Conservation (phyloP, 2,797 vertebrate genomes). For the Uromys caudimaculatus region DNA sequence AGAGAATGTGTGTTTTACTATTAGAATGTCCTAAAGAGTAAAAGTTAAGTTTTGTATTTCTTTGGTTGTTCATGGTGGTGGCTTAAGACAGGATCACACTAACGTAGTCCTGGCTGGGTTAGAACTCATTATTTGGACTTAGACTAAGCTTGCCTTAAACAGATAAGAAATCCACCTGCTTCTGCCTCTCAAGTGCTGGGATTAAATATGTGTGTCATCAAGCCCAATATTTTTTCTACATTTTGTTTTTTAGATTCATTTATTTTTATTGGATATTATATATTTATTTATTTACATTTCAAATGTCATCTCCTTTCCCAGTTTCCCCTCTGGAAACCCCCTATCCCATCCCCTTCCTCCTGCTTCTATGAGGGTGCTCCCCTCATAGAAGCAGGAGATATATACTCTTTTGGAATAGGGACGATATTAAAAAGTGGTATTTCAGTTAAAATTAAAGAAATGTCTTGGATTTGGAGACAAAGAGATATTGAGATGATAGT, state of each 20-base stretch:
- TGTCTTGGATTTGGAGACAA: conserved; percentile 7
- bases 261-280: too few species aligned
- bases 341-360: too few species aligned
- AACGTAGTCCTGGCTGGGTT: neutral
- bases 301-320: too few species aligned
- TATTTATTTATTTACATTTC: too few species aligned
- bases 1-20: neutral
- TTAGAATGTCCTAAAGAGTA: conserved; percentile 58
- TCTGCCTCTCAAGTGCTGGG: neutral
- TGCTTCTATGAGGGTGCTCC: too few species aligned
- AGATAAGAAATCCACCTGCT: neutral
- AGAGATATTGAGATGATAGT: neutral
- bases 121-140: neutral
- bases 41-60: conserved; percentile 74
- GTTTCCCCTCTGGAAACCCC: too few species aligned
- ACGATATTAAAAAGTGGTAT: neutral
- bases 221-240: neutral
- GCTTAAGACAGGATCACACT: neutral
- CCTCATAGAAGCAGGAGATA: neutral
- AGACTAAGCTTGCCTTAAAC: neutral
- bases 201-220: neutral
- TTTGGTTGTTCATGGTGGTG: neutral
- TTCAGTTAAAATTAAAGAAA: conserved; percentile 7
- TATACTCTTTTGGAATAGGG: neutral
- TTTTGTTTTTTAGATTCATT: too few species aligned